Percentiles rank a stretch among this genome's conserved stretches.
phyloP scores from a whole-genome alignment of 2,797 vertebrate genomes.

The Bucorvus abyssinicus region DNA sequence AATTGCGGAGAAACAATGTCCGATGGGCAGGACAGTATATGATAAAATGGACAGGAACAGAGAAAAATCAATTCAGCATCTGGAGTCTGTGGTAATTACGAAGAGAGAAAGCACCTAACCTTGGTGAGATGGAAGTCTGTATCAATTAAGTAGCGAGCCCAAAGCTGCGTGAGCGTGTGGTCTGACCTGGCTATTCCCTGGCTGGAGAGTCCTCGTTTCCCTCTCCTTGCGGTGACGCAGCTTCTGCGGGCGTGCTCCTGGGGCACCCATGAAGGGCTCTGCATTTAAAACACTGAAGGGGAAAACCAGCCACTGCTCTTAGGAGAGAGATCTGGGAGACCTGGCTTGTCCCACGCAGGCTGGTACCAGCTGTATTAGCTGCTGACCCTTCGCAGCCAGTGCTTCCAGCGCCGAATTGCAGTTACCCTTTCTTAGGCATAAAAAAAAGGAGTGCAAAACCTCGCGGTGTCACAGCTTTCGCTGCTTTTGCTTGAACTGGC shows the following conservation, averaged over 20 bases:
- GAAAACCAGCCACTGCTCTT: background rate
- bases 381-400: background rate
- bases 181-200: background rate
- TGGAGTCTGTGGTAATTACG: background rate
- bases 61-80: conserved; percentile 1
- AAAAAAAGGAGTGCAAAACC: background rate
- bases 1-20: background rate
- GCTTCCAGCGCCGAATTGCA: background rate
- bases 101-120: background rate
- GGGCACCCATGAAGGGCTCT: background rate
- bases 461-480: background rate
- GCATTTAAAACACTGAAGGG: background rate
- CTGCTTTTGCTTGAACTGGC: conserved; percentile 25
- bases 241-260: background rate
- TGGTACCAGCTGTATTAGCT: background rate
- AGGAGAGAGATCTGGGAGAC: background rate
- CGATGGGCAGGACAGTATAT: background rate
- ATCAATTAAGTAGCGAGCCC: background rate
- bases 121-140: background rate
- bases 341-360: background rate
- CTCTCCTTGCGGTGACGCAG: background rate
- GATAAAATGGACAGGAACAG: background rate
- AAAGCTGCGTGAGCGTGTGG: background rate
- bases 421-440: background rate
- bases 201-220: background rate